These are phyloP conservation scores for Neosilurus hyrtlii DNA, from an alignment of 2,797 vertebrate genomes.

Conservation along the genomic window DNA sequence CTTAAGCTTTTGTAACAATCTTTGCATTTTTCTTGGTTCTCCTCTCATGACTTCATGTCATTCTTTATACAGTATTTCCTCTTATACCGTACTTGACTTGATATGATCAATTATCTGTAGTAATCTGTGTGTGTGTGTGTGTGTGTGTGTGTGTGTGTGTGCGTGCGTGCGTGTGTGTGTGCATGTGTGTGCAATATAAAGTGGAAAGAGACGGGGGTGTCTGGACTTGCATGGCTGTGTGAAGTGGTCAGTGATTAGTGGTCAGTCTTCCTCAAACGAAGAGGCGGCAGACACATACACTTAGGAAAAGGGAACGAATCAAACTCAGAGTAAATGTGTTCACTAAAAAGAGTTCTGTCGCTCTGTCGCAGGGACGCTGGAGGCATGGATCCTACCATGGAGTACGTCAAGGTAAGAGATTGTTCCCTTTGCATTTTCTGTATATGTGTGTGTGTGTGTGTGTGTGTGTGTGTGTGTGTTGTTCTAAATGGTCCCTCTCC, in stretches of 20 bases:
- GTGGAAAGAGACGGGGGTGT: slow-evolving; percentile 4
- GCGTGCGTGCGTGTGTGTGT: slow-evolving; percentile 20
- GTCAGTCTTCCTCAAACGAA: slow-evolving; percentile 37
- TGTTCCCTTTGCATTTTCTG: slow-evolving; percentile 9
- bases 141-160: slow-evolving; percentile 35
- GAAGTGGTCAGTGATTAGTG: slow-evolving; percentile 38
- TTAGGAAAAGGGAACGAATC: slow-evolving; percentile 13
- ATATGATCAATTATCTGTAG: slow-evolving; percentile 41
- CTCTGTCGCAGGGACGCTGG: slow-evolving; percentile 72
- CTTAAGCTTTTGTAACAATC: slow-evolving; percentile 3
- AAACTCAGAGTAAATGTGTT: slow-evolving; percentile 51
- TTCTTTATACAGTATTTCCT: slow-evolving; percentile 37
- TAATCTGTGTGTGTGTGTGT: slow-evolving; percentile 25
- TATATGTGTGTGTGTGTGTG: slow-evolving; percentile 6
- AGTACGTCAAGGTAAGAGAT: slow-evolving; percentile 85
- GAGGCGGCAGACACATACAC: slow-evolving; percentile 31
- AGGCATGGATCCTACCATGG: slow-evolving; percentile 72
- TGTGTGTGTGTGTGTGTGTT: neutral
- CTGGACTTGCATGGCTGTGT: slow-evolving; percentile 40
- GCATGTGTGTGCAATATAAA: slow-evolving; percentile 14
- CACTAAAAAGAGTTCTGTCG: slow-evolving; percentile 59
- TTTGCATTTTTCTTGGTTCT: slow-evolving; percentile 1
- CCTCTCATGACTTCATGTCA: slow-evolving; percentile 7
- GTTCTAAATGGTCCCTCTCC: neutral
- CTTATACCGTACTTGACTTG: slow-evolving; percentile 16